Percentiles rank a stretch among this genome's conserved stretches.
phyloP scores from a whole-genome alignment of 2,888 invertebrate genomes.

The Ophraella communa region DNA sequence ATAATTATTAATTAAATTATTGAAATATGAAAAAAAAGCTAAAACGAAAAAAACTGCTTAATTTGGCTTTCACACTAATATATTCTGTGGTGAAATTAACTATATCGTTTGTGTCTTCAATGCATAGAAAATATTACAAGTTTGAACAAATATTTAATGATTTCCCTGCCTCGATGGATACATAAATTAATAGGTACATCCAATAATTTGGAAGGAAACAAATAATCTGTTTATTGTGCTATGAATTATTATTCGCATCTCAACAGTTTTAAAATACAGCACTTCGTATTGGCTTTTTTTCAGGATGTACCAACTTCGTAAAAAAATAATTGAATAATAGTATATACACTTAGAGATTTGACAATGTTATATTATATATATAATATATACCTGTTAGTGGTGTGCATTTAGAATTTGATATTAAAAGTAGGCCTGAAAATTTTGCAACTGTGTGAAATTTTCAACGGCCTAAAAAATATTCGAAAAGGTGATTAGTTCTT shows the following conservation, averaged over 20 bases:
- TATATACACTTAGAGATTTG: slow-evolving; percentile 23
- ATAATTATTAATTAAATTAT: slow-evolving; percentile 19
- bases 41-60: background rate
- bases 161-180: too few relatives aligned
- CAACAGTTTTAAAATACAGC: too few relatives aligned
- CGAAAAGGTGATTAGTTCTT: slow-evolving; percentile 21
- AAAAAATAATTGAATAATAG: slow-evolving; percentile 22
- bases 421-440: slow-evolving; percentile 11
- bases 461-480: background rate
- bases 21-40: slow-evolving; percentile 22
- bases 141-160: too few relatives aligned
- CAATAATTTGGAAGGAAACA: too few relatives aligned
- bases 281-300: background rate
- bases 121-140: too few relatives aligned
- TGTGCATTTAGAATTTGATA: slow-evolving; percentile 20
- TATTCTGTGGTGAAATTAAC: too few relatives aligned
- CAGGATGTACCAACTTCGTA: slow-evolving; percentile 1
- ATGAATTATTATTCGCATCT: too few relatives aligned
- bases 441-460: slow-evolving; percentile 15
- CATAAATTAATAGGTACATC: too few relatives aligned
- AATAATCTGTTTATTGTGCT: background rate
- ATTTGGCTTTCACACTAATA: too few relatives aligned
- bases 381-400: slow-evolving; percentile 22
- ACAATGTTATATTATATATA: slow-evolving; percentile 24
- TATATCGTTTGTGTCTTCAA: too few relatives aligned